Evolutionary conservation across 2,113 vertebrate genomes (phyloP).

Genomic region (Lepus timidus): DNA sequence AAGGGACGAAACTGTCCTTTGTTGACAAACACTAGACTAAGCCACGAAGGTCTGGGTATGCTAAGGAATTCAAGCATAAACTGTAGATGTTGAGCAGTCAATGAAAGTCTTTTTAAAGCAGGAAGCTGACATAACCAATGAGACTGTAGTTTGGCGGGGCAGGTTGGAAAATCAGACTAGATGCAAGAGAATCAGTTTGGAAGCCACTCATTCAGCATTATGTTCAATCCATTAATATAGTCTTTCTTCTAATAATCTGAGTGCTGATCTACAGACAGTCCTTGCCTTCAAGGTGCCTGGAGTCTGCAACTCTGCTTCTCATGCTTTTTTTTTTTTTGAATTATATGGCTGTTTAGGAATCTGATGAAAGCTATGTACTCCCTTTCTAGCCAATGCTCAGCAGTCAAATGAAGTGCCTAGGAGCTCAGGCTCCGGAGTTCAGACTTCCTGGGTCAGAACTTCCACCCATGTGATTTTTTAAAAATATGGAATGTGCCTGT

Average conservation of each 20-base stretch:
- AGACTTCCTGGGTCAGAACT: slow-evolving; percentile 36
- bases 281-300: not conserved
- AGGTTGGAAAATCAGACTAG: not conserved
- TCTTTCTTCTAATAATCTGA: not conserved
- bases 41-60: not conserved
- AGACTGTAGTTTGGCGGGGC: not conserved
- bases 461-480: slow-evolving; percentile 20
- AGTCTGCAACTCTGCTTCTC: slow-evolving; percentile 16
- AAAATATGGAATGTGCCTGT: not conserved
- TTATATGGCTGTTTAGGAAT: slow-evolving; percentile 46
- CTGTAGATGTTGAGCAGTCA: not conserved
- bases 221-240: not conserved
- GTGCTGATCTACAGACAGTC: not conserved
- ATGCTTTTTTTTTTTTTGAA: slow-evolving; percentile 15
- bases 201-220: not conserved
- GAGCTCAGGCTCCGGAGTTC: not conserved
- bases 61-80: slow-evolving; percentile 15
- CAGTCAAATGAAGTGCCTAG: not conserved
- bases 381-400: not conserved
- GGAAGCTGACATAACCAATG: not conserved
- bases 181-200: not conserved
- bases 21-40: slow-evolving; percentile 14
- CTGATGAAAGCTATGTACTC: not conserved
- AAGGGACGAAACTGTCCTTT: slow-evolving; percentile 13
- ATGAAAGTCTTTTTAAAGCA: not conserved